Evolutionary conservation across 2,888 invertebrate genomes (phyloP), one percentile per base, ranked within the genome.

Genomic region (Ellobium chinense): DNA sequence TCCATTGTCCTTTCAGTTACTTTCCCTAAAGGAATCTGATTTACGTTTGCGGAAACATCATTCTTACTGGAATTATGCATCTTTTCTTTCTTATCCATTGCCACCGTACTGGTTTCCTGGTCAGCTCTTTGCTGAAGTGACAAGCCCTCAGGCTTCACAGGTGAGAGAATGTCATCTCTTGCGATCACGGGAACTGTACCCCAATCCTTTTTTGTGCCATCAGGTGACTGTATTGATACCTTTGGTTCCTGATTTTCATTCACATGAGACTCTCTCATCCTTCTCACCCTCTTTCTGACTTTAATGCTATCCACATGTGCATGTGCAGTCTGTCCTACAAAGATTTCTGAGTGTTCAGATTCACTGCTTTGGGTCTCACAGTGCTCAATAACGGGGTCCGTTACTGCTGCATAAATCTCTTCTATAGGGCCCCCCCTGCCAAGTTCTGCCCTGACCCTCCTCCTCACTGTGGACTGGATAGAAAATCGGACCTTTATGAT

Each of bases 401-500:
- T 68, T 1, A 75, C 56, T 2, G 34, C 21, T 9, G 69, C 56
- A 54, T 31, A 60, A n/a, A 74, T 46, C 34, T 62, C 80, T 46
- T 75, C 80, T 75, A 68, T 60, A 34, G 66, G 24, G 36, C 46
- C 70, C 27, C 74, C 75, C 27, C 58, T 58, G 31, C 34, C n/a
- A 1, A 68, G 3, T 14, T 68, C 74, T 56, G 69, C 62, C 36
- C 72, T 54, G 31, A 68, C 36, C 56, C 62, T 63, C 39, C 81
- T 78, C 36, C 82, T 80, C 18, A 83, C 80, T 12, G 62, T 83
- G 37, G 83, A 83, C 36, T 78, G 81, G 29, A 82, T 70, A 63
- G 83, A 76, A 63, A 83, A 83, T 27, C 72, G 68, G 63, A 83
- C 78, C 36, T 77, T 81, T 78, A 82, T 72, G 58, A 60, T 77